A percentile compares a stretch with the other conserved stretches of the same genome.
These are phyloP conservation scores for Zosterops japonicus DNA, from an alignment of 2,113 vertebrate species.

Conservation along the genomic window DNA sequence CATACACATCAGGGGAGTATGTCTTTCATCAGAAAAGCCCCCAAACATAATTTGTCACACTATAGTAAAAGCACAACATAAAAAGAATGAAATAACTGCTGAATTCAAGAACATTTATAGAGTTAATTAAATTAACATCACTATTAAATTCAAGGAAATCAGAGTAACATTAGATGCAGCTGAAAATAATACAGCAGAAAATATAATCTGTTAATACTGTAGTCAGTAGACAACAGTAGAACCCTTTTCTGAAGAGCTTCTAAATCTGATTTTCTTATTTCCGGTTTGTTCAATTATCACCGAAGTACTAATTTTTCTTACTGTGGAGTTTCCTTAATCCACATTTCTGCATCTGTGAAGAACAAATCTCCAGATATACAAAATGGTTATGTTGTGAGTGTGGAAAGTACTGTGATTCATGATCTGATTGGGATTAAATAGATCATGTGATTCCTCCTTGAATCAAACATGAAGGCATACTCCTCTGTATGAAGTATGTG, in stretches of 20 bases:
- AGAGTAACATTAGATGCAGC: not conserved
- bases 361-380: not conserved
- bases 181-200: not conserved
- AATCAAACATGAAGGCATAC: not conserved
- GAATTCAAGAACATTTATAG: not conserved
- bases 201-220: not conserved
- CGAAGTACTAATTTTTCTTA: not conserved
- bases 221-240: not conserved
- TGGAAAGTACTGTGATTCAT: not conserved
- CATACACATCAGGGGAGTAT: slow-evolving; percentile 32
- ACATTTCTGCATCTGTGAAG: not conserved
- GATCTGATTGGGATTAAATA: not conserved
- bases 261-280: not conserved
- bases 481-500: not conserved
- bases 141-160: not conserved
- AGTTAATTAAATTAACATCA: not conserved
- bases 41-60: slow-evolving; percentile 73
- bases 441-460: not conserved
- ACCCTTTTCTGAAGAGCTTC: not conserved
- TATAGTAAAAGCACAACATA: slow-evolving; percentile 65
- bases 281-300: not conserved
- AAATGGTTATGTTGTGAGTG: not conserved
- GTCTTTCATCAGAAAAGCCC: slow-evolving; percentile 53
- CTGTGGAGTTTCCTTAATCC: not conserved
- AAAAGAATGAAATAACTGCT: slow-evolving; percentile 10